These are phyloP conservation scores for Nothocercus nigrocapillus DNA, from an alignment of 2,113 vertebrate species.

Conservation along the genomic window DNA sequence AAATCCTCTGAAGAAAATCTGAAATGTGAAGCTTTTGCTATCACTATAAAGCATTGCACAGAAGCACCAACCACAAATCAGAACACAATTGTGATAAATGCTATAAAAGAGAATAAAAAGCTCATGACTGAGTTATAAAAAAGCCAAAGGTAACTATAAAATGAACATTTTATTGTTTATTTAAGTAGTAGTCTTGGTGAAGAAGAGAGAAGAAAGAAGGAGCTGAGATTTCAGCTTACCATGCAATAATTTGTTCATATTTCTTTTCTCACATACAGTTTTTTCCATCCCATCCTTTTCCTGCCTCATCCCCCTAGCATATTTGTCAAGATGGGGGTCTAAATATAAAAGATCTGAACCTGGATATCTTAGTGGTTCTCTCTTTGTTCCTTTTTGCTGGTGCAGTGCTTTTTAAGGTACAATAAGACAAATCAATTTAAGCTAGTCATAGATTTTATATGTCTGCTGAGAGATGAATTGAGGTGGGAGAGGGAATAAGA, in stretches of 20 bases:
- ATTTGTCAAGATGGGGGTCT: neutral
- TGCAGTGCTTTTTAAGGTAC: neutral
- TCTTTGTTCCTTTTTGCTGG: neutral
- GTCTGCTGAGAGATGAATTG: neutral
- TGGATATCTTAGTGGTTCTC: neutral
- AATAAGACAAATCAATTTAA: neutral
- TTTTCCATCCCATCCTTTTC: neutral
- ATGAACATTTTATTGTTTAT: neutral
- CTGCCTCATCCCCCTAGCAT: neutral
- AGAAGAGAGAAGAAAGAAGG: neutral
- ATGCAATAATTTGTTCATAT: neutral
- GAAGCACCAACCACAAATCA: neutral
- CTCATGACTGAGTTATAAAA: neutral
- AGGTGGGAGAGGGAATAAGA: neutral
- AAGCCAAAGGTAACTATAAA: neutral
- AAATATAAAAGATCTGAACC: neutral
- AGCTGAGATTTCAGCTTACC: neutral
- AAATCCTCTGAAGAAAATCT: neutral
- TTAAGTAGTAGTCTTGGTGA: neutral
- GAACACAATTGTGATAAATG: rapidly evolving
- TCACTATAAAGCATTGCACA: neutral
- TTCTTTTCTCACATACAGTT: neutral
- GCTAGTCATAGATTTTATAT: neutral
- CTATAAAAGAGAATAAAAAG: neutral
- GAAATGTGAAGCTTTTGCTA: neutral